These are phyloP conservation scores for Drepana falcataria DNA, from an alignment of 2,888 invertebrate genomes.

Conservation along the genomic window DNA sequence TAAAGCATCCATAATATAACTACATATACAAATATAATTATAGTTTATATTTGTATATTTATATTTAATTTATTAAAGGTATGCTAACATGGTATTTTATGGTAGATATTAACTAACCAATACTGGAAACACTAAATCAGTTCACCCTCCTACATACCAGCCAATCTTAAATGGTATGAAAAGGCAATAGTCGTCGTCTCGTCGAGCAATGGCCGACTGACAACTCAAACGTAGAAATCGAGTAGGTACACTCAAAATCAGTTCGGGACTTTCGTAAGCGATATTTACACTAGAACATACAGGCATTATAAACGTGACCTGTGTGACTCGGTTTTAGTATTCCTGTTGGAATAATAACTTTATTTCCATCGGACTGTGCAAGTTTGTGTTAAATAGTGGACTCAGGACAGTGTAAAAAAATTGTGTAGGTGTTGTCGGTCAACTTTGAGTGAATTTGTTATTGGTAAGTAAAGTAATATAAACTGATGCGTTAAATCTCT, in stretches of 20 bases:
- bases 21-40: too few relatives aligned
- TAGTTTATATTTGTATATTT: too few relatives aligned
- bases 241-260: too few relatives aligned
- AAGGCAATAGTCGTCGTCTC: slow-evolving; percentile 5
- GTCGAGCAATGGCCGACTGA: slow-evolving; percentile 15
- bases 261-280: slow-evolving; percentile 20
- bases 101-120: background rate
- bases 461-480: slow-evolving; percentile 48
- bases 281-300: slow-evolving; percentile 18
- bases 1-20: too few relatives aligned
- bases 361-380: slow-evolving; percentile 24
- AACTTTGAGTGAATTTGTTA: slow-evolving; percentile 49
- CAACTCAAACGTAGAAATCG: too few relatives aligned
- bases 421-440: slow-evolving; percentile 44
- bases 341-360: slow-evolving; percentile 26
- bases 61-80: too few relatives aligned
- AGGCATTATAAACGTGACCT: slow-evolving; percentile 16
- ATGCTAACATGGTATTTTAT: too few relatives aligned
- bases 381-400: slow-evolving; percentile 28
- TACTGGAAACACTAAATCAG: background rate
- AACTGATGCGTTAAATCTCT: slow-evolving; percentile 1
- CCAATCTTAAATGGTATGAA: too few relatives aligned
- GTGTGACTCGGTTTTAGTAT: slow-evolving; percentile 13
- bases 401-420: slow-evolving; percentile 21
- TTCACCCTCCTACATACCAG: background rate